phyloP scores from a whole-genome alignment of 2,888 invertebrate species.

The Drosophila phalerata region DNA sequence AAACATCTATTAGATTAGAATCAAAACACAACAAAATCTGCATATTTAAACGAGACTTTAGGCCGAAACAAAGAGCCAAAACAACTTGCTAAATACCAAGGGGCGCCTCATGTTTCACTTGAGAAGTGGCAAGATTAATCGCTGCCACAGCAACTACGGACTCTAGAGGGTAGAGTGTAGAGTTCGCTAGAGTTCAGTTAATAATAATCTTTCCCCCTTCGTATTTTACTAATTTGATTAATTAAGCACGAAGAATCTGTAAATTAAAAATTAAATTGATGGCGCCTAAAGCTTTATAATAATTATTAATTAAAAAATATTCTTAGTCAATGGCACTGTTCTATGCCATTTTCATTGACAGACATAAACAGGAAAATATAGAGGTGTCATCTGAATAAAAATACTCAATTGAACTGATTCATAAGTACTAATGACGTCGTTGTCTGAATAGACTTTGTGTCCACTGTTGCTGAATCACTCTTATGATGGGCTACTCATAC shows the following conservation, averaged over 20 bases:
- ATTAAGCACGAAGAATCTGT: slow-evolving; percentile 51
- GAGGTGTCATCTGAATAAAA: slow-evolving; percentile 22
- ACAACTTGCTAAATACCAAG: slow-evolving; percentile 59
- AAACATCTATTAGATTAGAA: slow-evolving; percentile 50
- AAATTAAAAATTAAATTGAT: slow-evolving; percentile 37
- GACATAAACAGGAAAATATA: neutral
- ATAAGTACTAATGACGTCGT: slow-evolving; percentile 41
- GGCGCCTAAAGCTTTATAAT: slow-evolving; percentile 43
- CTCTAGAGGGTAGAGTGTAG: slow-evolving; percentile 36
- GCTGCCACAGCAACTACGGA: slow-evolving; percentile 30
- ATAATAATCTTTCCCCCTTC: slow-evolving; percentile 15
- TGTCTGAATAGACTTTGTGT: slow-evolving; percentile 34
- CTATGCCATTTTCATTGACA: slow-evolving; percentile 1
- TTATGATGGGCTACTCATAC: slow-evolving; percentile 1
- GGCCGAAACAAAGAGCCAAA: slow-evolving; percentile 22
- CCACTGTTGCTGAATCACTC: slow-evolving; percentile 37
- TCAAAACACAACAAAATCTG: slow-evolving; percentile 37
- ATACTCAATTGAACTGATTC: slow-evolving; percentile 7
- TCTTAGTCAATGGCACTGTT: neutral
- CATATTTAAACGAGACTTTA: slow-evolving; percentile 31
- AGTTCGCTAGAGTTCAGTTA: slow-evolving; percentile 46
- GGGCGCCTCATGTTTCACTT: slow-evolving; percentile 73
- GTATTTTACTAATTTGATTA: slow-evolving; percentile 65
- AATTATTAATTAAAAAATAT: slow-evolving; percentile 13
- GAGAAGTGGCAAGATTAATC: slow-evolving; percentile 70